Conservation (phyloP, 2,797 vertebrate species). For the Ispidina lecontei region DNA sequence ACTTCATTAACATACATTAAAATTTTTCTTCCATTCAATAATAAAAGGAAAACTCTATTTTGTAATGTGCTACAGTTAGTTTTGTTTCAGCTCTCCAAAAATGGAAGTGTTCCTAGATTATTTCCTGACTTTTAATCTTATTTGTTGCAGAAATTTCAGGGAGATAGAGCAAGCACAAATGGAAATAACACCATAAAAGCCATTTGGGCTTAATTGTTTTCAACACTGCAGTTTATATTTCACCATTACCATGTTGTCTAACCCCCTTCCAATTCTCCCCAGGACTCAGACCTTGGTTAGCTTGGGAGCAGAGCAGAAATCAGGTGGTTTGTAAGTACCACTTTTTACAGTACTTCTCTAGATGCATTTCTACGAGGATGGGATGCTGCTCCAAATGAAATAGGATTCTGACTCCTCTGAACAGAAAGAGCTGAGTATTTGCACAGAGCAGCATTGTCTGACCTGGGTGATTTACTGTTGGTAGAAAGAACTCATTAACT, state of each 20-base stretch:
- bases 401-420: neutral
- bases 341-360: neutral
- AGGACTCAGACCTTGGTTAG: neutral
- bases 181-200: neutral
- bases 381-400: constrained; percentile 25
- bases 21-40: constrained; percentile 19
- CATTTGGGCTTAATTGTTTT: neutral
- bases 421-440: constrained; percentile 30
- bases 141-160: neutral
- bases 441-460: neutral
- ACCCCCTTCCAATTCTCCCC: neutral
- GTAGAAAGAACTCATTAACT: constrained; percentile 10
- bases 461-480: constrained; percentile 36
- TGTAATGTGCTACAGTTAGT: neutral
- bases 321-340: constrained; percentile 35
- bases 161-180: neutral
- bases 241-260: neutral
- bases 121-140: neutral
- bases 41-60: constrained; percentile 11
- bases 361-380: neutral
- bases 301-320: neutral
- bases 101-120: neutral
- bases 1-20: constrained; percentile 26
- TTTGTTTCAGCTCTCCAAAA: neutral
- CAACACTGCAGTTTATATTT: neutral